Evolutionary conservation across 2,113 vertebrate species (phyloP), one percentile per base, ranked within the genome.

Genomic region (Bubo blakistoni): DNA sequence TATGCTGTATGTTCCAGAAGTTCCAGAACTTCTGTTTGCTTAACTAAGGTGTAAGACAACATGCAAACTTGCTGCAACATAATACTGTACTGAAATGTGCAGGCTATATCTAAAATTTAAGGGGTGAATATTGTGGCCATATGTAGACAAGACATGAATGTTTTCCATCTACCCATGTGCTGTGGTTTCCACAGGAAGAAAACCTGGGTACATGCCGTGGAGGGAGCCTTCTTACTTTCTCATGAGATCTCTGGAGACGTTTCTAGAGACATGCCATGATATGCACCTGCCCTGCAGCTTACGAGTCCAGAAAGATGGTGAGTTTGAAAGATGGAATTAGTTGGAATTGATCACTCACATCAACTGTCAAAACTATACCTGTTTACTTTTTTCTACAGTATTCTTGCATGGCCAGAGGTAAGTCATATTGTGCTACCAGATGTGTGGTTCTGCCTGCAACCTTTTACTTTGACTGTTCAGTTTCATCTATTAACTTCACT

Each of bases 221-320:
- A 69, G 34, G 19, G 49, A 86, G 10, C 34, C 13, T 36, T 42
- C 44, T 34, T 52, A 5, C 24, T 65, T 49, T 49, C n/a, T 80
- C 22, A 52, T 54, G 30, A 70, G 38, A 42, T 63, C 55, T 83
- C 51, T 73, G 30, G 54, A 80, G 47, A 32, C 2, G 4, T 73
- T 61, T 78, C 42, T n/a, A 38, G 59, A 70, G 54, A 52, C 15
- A 3, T 30, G 34, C 19, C 11, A 13, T 59, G 38, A 54, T 25
- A 13, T 20, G 24, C 5, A 32, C 16, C 24, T 62, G 18, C 11
- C 25, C 63, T 66, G 72, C 63, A 86, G 55, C 20, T 15, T 61
- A 1, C 0, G 0, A 52, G 18, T 16, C 55, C 36, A 40, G 47
- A 47, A 80, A 58, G 26, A 58, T 24, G 26, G 10, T 15, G 16